These are phyloP conservation scores for Ectropis grisescens DNA, from an alignment of 1,140 invertebrate species.

Conservation along the genomic window DNA sequence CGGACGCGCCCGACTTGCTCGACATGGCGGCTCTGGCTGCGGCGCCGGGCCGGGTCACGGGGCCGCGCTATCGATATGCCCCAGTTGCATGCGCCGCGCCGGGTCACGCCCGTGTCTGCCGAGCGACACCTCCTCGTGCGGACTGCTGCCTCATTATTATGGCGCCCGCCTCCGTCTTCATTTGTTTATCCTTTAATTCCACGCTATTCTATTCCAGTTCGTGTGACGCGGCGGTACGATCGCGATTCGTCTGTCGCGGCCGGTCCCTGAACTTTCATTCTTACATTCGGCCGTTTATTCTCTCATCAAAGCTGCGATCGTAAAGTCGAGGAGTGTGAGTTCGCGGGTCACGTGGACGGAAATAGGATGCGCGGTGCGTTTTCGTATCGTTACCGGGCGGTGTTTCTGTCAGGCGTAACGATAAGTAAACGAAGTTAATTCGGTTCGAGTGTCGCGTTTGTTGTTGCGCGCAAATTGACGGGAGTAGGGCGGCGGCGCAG, in stretches of 20 bases:
- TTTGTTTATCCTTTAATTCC: slow-evolving; percentile 70
- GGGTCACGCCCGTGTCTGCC: slow-evolving; percentile 56
- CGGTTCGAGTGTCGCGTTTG: slow-evolving; percentile 29
- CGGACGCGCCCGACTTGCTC: slow-evolving; percentile 50
- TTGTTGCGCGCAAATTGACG: slow-evolving; percentile 19
- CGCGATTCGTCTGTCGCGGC: slow-evolving; percentile 45
- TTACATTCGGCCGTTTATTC: slow-evolving; percentile 19
- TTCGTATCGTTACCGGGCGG: slow-evolving; percentile 18
- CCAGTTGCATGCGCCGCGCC: slow-evolving; percentile 49
- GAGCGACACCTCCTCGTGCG: slow-evolving; percentile 54
- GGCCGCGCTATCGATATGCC: slow-evolving; percentile 59
- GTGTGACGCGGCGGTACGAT: slow-evolving; percentile 47
- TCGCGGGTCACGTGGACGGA: too few relatives aligned
- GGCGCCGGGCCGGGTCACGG: slow-evolving; percentile 34
- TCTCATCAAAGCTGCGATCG: slow-evolving; percentile 11
- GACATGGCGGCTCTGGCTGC: slow-evolving; percentile 54
- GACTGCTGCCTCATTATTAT: slow-evolving; percentile 61
- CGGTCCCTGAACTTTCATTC: slow-evolving; percentile 35
- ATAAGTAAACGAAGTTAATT: slow-evolving; percentile 58
- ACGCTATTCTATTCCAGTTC: slow-evolving; percentile 60
- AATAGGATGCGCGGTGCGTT: slow-evolving; percentile 9
- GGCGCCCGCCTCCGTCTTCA: slow-evolving; percentile 50
- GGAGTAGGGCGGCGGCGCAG: slow-evolving; percentile 10
- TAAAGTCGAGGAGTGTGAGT: too few relatives aligned
- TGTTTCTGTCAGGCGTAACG: slow-evolving; percentile 28